phyloP scores from a whole-genome alignment of 2,888 invertebrate species.

The Macroteleia sp. region DNA sequence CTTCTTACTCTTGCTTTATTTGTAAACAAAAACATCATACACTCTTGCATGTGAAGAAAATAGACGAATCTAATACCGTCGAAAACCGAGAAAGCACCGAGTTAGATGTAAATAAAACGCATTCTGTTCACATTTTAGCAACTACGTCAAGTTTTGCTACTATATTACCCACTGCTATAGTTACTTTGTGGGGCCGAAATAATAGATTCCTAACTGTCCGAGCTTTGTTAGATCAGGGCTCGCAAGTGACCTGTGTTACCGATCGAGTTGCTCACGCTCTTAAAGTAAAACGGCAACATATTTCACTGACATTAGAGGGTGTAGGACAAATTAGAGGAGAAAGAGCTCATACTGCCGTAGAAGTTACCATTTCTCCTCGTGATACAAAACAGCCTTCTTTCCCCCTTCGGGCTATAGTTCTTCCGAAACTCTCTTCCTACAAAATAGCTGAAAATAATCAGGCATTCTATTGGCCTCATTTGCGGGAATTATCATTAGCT shows the following conservation, averaged over 20 bases:
- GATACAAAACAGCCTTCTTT: not conserved
- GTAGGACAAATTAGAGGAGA: not conserved
- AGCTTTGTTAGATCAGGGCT: slow-evolving; percentile 21
- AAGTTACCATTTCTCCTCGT: not conserved
- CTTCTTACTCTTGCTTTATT: not conserved
- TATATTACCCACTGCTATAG: slow-evolving; percentile 16
- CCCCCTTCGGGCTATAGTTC: not conserved
- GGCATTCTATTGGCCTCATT: slow-evolving; percentile 4
- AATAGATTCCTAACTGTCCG: slow-evolving; percentile 7
- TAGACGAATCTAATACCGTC: not conserved
- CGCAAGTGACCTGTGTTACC: slow-evolving; percentile 16
- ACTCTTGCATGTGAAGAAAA: not conserved
- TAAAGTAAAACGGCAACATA: not conserved
- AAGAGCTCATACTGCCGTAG: not conserved
- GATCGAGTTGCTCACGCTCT: not conserved
- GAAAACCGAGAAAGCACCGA: not conserved
- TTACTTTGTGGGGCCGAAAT: not conserved
- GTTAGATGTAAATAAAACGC: not conserved
- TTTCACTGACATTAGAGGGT: not conserved
- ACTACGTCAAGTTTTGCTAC: not conserved
- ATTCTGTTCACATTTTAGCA: not conserved
- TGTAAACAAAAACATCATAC: slow-evolving; percentile 2
- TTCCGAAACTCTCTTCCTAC: not conserved
- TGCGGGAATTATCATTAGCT: slow-evolving; percentile 1
- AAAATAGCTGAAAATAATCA: not conserved